Evolutionary conservation across 37 sponge, comb jelly and placozoan genomes (phyloP).

Genomic region (Corticium candelabrum): DNA sequence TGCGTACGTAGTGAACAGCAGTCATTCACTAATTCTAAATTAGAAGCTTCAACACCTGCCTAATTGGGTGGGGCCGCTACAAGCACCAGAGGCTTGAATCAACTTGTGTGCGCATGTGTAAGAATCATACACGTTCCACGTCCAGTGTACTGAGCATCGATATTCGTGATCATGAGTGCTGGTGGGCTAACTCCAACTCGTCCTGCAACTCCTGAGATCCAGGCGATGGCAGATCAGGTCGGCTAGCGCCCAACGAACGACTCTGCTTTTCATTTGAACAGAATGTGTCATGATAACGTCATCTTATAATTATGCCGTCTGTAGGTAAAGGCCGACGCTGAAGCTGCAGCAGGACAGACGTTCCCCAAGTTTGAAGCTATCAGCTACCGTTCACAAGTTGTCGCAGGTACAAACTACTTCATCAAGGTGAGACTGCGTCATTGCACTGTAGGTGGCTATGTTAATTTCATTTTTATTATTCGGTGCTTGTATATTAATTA

Average conservation of each 20-base stretch:
- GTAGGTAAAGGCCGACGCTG: background rate
- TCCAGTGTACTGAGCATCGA: too few relatives aligned
- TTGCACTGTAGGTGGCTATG: background rate
- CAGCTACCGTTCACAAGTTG: slow-evolving; percentile 29
- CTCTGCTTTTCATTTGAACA: too few relatives aligned
- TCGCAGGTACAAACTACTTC: slow-evolving; percentile 61
- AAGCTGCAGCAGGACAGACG: background rate
- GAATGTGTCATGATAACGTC: background rate
- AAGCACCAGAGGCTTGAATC: too few relatives aligned
- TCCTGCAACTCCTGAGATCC: background rate
- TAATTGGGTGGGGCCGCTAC: too few relatives aligned
- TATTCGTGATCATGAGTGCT: background rate
- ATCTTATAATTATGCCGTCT: background rate
- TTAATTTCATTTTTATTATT: background rate
- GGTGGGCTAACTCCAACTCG: background rate
- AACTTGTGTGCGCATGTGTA: too few relatives aligned
- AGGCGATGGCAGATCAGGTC: background rate
- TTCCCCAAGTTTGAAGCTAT: background rate
- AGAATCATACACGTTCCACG: too few relatives aligned
- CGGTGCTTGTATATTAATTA: too few relatives aligned
- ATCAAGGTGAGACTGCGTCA: slow-evolving; percentile 54
- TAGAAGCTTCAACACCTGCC: too few relatives aligned
- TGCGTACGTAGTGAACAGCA: too few relatives aligned
- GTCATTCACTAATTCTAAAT: too few relatives aligned
- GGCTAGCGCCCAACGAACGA: too few relatives aligned